A percentile compares a stretch with the other conserved stretches of the same genome.
Evolutionary conservation across 64 coral and sea anemone species (phyloP).

Genomic region (Stylophora pistillata): DNA sequence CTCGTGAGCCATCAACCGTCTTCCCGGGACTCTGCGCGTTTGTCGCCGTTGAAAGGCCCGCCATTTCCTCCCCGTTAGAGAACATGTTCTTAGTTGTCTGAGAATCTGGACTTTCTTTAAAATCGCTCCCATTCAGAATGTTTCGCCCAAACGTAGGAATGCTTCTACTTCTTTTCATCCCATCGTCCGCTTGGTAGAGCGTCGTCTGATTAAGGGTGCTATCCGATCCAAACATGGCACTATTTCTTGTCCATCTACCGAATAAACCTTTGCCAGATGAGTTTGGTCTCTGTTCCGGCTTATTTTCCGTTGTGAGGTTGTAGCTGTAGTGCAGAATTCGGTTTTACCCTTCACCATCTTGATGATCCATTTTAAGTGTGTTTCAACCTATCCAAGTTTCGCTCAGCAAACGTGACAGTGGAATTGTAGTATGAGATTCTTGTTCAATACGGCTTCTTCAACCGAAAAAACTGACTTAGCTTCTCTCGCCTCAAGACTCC

Average conservation of each 20-base stretch:
- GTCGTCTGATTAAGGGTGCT: background rate
- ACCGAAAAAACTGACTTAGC: too few species aligned
- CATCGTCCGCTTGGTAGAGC: background rate
- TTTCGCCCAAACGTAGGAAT: background rate
- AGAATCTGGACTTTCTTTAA: background rate
- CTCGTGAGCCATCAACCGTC: background rate
- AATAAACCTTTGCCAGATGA: background rate
- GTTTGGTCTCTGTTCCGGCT: background rate
- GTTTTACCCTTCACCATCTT: background rate
- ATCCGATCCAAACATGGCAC: background rate
- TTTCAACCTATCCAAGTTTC: background rate
- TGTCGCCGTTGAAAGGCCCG: background rate
- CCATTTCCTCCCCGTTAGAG: background rate
- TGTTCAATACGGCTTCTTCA: too few species aligned
- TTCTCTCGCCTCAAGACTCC: too few species aligned
- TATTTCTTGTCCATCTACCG: background rate
- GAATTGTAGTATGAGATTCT: too few species aligned
- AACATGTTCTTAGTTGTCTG: background rate
- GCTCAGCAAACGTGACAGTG: background rate
- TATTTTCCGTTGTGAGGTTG: background rate
- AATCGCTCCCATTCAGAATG: background rate
- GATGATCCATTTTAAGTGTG: background rate
- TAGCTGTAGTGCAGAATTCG: constrained; percentile 32
- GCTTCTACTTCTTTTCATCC: background rate
- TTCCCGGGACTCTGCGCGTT: background rate